Evolutionary conservation across 2,888 invertebrate genomes (phyloP), one percentile per base, ranked within the genome.

Genomic region (Idaea aversata): DNA sequence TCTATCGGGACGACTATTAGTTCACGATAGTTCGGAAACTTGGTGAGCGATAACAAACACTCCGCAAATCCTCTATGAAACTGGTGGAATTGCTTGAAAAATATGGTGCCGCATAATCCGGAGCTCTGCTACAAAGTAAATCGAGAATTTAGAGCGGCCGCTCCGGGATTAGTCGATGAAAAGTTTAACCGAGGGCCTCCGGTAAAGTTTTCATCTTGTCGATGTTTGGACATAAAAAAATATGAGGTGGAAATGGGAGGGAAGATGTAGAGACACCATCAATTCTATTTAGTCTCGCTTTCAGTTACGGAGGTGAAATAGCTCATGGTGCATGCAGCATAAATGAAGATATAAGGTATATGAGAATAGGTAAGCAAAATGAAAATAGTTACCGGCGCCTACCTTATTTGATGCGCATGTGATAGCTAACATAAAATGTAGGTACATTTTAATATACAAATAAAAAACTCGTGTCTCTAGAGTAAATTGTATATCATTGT

Each of bases 171-270:
- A 91, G 87, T 82, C 81, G 80, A 80, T 83, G 87, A 83, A 84
- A 91, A 90, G 83, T 90, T 82, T 87, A 78, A 73, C 77, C 75
- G 74, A 72, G 76, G 79, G 77, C 70, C 81, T 74, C 75, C 72
- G 81, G 71, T 68, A 73, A 88, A 91, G 88, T 91, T 91, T 87
- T 86, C 90, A 88, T 87, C 90, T 84, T 87, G 87, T 87, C 88
- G 85, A 87, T 86, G 87, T 83, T 81, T 80, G 80, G 83, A 83
- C 86, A 85, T 80, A 85, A 84, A 85, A 83, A 83, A 81, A 83
- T 59, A 34, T 59, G 59, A 59, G 6, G 81, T 81, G 76, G 78
- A 82, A 82, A 80, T 80, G 13, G 10, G 47, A 47, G 47, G 47
- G 47, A 47, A 47, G 47, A 47, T 47, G 13, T 68, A 74, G 78